Base-by-base conservation (phyloP, 2,113 vertebrate species). In the Xiphorhynchus elegans region DNA sequence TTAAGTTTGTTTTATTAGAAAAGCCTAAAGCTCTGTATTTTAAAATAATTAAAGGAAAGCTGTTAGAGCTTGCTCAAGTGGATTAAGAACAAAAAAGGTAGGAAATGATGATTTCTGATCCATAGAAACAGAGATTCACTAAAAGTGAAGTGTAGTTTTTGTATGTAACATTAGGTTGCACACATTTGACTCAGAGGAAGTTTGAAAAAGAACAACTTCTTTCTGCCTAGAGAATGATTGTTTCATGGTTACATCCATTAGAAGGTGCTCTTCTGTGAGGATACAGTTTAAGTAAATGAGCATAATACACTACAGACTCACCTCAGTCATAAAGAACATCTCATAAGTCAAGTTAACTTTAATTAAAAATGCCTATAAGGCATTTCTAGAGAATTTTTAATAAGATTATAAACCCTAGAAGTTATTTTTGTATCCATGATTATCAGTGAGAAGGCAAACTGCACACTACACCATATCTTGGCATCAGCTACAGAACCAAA, bases 1-100 rank as follows among this genome's bases (percentile, higher is more conserved):
- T 91, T 59, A 84, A 13, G 8, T 58, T 75, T 83, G 35, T 73
- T 95, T 89, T 80, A 81, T 77, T 83, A 63, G 39, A 59, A 53
- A 88, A 66, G 7, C 6, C 21, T 72, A 14, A 40, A 76, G 24
- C 17, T 78, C 26, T 4, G 3, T 72, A 26, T 42, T 72, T 91
- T 52, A 42, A 44, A 90, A 52, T 70, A 31, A 50, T 0, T 1
- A 46, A 86, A 74, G 37, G 17, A 73, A 78, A 84, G 5, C 16
- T 83, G 16, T 53, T 93, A 42, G 16, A 62, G 6, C 17, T 77
- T 76, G 63, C 70, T 70, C 4, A 46, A 62, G 14, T 59, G 26
- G 19, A 77, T 90, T 77, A 84, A 84, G 70, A 60, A 14, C 2
- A 40, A 40, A 70, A 62, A 64, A 24, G 19, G 3, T 77, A 33